A percentile compares a stretch with the other conserved stretches of the same genome.
Conservation (phyloP, 2,113 vertebrate species). For the Xiphophorus couchianus region DNA sequence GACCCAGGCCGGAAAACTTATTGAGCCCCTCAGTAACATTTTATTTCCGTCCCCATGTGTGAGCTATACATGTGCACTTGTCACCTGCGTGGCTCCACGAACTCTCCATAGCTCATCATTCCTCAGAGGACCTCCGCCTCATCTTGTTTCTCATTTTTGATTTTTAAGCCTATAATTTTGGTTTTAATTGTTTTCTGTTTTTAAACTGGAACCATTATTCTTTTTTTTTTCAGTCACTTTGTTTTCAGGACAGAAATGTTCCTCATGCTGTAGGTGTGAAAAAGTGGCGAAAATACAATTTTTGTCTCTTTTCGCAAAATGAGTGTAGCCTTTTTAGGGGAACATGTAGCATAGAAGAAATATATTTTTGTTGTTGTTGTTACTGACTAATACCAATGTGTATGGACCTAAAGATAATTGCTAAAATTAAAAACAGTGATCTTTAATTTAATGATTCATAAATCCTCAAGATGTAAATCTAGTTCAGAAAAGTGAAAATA, state of each 20-base stretch:
- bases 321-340: constrained; percentile 49
- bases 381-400: neutral
- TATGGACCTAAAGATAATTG: constrained; percentile 20
- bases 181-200: constrained; percentile 35
- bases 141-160: constrained; percentile 39
- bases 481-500: constrained; percentile 31
- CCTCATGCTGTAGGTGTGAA: constrained; percentile 21
- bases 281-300: constrained; percentile 25
- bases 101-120: constrained; percentile 61
- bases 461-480: constrained; percentile 65
- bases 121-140: constrained; percentile 59
- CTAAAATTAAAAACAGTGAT: constrained; percentile 31
- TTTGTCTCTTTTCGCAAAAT: constrained; percentile 27
- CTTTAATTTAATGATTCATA: constrained; percentile 59
- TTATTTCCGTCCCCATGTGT: constrained; percentile 62
- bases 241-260: constrained; percentile 34
- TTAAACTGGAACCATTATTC: constrained; percentile 67
- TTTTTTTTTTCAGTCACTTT: constrained; percentile 36
- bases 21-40: constrained; percentile 40
- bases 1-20: constrained; percentile 61
- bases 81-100: constrained; percentile 50
- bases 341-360: constrained; percentile 47
- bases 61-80: constrained; percentile 52
- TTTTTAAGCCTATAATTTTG: constrained; percentile 5
- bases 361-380: constrained; percentile 1